These are phyloP conservation scores for Nasua narica DNA, from an alignment of 2,797 vertebrate genomes.

Conservation along the genomic window DNA sequence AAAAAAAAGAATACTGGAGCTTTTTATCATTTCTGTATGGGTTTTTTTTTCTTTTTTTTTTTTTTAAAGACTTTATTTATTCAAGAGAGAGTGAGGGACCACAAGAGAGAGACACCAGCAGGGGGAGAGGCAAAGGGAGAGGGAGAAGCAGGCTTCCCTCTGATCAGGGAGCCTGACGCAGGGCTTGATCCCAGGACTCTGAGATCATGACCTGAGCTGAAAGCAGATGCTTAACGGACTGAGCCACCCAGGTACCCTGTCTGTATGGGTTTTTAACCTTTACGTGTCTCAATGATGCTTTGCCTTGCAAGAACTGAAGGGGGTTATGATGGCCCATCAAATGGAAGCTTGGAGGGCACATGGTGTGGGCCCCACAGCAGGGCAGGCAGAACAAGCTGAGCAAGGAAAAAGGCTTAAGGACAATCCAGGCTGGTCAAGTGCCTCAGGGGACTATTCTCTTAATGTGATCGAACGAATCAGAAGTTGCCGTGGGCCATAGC, in stretches of 20 bases:
- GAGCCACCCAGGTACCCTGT: not conserved
- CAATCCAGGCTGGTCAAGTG: not conserved
- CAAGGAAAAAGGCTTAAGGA: not conserved
- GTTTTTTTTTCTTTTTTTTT: not conserved
- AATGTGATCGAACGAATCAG: not conserved
- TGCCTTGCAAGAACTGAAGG: not conserved
- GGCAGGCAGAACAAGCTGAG: not conserved
- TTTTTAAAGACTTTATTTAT: not conserved
- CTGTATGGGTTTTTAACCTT: not conserved
- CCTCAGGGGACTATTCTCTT: not conserved
- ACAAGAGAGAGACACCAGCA: not conserved
- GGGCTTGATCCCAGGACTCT: not conserved
- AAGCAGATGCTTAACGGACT: not conserved
- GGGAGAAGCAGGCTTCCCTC: not conserved
- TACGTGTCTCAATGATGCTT: not conserved
- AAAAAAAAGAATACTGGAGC: not conserved
- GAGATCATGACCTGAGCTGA: not conserved
- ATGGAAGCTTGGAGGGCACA: not conserved
- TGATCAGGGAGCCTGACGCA: not conserved
- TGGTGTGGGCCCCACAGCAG: not conserved
- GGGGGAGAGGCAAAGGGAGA: not conserved
- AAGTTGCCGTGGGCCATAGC: not conserved
- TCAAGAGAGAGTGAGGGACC: not conserved
- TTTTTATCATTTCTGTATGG: not conserved
- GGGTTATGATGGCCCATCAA: not conserved